phyloP scores from a whole-genome alignment of 2,888 invertebrate species.

The Oligia strigilis region DNA sequence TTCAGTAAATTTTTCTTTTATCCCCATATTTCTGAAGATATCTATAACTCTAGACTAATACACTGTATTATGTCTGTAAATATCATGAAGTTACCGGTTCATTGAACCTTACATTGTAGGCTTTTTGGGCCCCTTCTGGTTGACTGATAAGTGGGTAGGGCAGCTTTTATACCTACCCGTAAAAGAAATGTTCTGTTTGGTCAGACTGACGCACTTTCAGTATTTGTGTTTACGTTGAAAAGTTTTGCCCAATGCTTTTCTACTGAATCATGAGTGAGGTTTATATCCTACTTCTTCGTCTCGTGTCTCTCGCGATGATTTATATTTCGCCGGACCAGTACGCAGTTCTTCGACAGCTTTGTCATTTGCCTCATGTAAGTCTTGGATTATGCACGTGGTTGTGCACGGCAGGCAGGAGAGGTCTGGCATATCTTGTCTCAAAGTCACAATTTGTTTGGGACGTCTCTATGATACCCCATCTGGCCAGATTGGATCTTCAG shows the following conservation, averaged over 20 bases:
- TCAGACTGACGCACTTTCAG: constrained; percentile 27
- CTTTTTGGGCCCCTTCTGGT: constrained; percentile 30
- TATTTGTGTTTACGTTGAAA: constrained; percentile 31
- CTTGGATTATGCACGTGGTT: neutral
- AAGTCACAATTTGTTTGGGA: neutral
- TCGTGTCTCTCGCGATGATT: neutral
- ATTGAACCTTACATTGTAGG: constrained; percentile 28
- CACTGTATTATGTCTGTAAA: neutral
- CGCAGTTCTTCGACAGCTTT: too few relatives aligned
- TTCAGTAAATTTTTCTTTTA: neutral
- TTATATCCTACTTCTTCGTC: neutral
- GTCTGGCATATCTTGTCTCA: too few relatives aligned
- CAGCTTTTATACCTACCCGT: constrained; percentile 21
- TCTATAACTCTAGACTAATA: neutral
- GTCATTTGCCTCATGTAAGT: neutral
- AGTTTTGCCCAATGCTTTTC: neutral
- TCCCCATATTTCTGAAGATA: neutral
- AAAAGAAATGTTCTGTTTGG: constrained; percentile 50
- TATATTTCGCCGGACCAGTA: neutral
- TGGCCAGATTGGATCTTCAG: too few relatives aligned
- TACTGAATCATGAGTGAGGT: neutral
- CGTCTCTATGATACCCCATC: too few relatives aligned
- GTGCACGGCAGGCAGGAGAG: neutral
- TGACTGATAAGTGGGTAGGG: constrained; percentile 39
- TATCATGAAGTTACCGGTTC: constrained; percentile 23